Conservation (phyloP, 1,140 invertebrate species). For the Penaeus indicus region DNA sequence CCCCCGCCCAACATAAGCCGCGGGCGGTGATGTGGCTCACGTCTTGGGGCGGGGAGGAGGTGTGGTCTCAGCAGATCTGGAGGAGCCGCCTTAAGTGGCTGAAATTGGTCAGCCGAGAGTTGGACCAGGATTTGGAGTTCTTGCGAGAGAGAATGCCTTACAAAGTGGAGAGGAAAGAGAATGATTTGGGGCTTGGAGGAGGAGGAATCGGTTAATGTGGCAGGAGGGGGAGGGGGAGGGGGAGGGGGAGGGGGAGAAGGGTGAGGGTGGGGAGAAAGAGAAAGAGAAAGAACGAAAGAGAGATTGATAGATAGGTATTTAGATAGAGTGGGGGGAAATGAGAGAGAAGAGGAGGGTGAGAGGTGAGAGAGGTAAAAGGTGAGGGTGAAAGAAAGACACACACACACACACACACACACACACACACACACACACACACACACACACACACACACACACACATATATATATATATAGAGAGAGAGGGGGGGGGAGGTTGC, state of each 20-base stretch:
- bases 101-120: constrained; percentile 31
- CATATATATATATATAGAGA: background rate
- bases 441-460: too few relatives aligned
- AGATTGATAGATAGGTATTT: background rate
- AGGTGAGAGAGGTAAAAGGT: background rate
- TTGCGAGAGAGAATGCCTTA: background rate
- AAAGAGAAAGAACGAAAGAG: background rate
- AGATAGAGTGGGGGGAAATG: background rate
- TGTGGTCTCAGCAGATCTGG: constrained; percentile 39
- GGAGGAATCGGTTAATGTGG: too few relatives aligned
- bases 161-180: too few relatives aligned
- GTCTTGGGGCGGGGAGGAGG: too few relatives aligned
- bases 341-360: background rate
- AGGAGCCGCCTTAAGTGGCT: constrained; percentile 40
- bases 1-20: too few relatives aligned
- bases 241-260: background rate
- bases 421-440: background rate
- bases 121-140: background rate
- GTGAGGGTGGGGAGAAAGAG: background rate
- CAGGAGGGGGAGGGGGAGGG: background rate
- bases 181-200: too few relatives aligned
- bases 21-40: too few relatives aligned
- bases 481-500: background rate
- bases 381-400: background rate
- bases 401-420: background rate